Evolutionary conservation across 2,113 vertebrate genomes (phyloP).

Genomic region (Macroglossus sobrinus): DNA sequence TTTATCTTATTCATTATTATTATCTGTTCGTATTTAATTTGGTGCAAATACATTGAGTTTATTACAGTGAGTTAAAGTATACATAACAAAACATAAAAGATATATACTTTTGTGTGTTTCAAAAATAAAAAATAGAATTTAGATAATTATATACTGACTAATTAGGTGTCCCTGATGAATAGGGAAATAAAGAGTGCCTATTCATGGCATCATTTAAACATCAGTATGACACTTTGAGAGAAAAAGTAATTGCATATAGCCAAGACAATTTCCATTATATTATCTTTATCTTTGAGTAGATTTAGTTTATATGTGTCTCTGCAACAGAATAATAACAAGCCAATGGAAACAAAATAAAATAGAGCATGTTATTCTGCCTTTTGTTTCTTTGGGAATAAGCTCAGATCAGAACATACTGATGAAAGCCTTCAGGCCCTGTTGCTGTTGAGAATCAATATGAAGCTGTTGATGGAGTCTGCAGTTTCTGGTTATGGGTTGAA

Average conservation of each 20-base stretch:
- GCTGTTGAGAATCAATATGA: neutral
- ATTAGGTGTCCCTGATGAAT: neutral
- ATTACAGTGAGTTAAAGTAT: neutral
- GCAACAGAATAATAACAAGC: constrained; percentile 8
- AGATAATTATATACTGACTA: neutral
- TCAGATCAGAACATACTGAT: neutral
- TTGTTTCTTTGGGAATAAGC: neutral
- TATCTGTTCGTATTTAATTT: neutral
- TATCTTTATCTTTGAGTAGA: constrained; percentile 56
- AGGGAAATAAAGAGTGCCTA: neutral
- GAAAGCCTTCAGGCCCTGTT: constrained; percentile 2
- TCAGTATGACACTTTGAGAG: neutral
- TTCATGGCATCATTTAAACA: neutral
- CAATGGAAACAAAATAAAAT: constrained; percentile 55
- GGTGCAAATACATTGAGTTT: neutral
- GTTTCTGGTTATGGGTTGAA: neutral
- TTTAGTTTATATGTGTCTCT: constrained; percentile 53
- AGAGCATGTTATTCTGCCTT: neutral
- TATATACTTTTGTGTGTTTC: neutral
- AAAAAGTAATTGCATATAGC: constrained; percentile 38
- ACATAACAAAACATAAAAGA: neutral
- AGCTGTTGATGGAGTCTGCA: constrained; percentile 15
- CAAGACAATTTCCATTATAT: constrained; percentile 54
- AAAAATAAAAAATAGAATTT: neutral
- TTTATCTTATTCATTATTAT: neutral